phyloP scores from a whole-genome alignment of 2,888 invertebrate species.

The Agrochola lota region DNA sequence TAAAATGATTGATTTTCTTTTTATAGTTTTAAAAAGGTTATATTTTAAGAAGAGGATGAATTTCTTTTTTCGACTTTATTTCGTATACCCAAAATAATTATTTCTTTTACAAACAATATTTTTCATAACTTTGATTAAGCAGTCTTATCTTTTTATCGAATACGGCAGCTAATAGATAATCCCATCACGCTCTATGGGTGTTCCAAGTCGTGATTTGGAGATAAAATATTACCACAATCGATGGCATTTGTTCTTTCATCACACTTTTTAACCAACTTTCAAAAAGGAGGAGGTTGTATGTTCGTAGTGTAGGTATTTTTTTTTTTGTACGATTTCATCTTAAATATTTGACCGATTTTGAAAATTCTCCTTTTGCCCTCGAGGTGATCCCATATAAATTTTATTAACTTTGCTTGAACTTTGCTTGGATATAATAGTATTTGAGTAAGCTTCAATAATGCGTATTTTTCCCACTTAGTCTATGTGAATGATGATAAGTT shows the following conservation, averaged over 20 bases:
- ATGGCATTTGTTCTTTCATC: not conserved
- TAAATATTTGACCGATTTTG: too few relatives aligned
- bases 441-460: too few relatives aligned
- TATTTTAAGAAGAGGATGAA: not conserved
- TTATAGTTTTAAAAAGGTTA: not conserved
- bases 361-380: too few relatives aligned
- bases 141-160: conserved; percentile 35
- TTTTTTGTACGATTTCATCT: too few relatives aligned
- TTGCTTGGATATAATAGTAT: too few relatives aligned
- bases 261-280: not conserved
- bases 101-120: not conserved
- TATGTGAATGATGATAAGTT: too few relatives aligned
- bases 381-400: too few relatives aligned
- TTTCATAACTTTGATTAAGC: not conserved
- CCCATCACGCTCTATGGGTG: conserved; percentile 5
- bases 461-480: too few relatives aligned
- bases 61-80: not conserved
- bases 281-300: too few relatives aligned
- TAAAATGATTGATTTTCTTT: conserved; percentile 11
- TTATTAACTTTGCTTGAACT: too few relatives aligned
- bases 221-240: not conserved
- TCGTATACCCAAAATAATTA: not conserved
- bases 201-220: conserved; percentile 36
- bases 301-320: too few relatives aligned
- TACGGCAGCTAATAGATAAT: conserved; percentile 6